phyloP scores from a whole-genome alignment of 2,888 invertebrate genomes.

The Chrysina gloriosa region DNA sequence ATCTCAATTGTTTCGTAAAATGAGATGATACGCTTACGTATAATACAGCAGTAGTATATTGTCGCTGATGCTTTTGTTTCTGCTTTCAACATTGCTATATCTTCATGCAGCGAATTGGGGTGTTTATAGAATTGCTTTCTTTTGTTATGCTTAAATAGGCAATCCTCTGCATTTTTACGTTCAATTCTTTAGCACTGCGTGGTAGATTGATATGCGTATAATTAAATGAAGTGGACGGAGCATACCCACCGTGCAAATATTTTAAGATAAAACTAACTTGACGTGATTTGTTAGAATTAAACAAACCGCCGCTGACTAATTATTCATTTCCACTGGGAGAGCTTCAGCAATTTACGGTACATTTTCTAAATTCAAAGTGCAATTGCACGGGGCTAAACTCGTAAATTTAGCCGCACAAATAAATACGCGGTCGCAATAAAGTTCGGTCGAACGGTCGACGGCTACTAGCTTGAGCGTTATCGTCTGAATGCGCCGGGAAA shows the following conservation, averaged over 20 bases:
- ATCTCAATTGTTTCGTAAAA: constrained; percentile 32
- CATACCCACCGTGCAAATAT: too few species aligned
- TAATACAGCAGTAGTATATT: background rate
- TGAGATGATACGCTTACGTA: constrained; percentile 17
- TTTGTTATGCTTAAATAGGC: constrained; percentile 5
- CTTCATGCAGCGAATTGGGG: constrained; percentile 22
- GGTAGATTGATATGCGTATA: too few species aligned
- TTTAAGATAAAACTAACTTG: too few species aligned
- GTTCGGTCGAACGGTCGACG: background rate
- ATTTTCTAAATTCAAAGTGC: constrained; percentile 9
- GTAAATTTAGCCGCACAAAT: constrained; percentile 8
- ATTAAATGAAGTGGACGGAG: too few species aligned
- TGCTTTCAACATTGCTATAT: background rate
- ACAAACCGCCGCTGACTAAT: background rate
- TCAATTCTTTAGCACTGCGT: too few species aligned
- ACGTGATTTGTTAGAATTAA: background rate
- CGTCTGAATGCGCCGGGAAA: background rate
- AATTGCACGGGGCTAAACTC: background rate
- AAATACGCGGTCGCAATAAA: constrained; percentile 12
- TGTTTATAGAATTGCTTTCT: constrained; percentile 15
- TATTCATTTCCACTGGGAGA: background rate
- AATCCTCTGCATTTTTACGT: too few species aligned
- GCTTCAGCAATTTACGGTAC: background rate
- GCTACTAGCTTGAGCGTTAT: background rate
- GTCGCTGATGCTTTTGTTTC: constrained; percentile 1